Conservation (phyloP, 2,113 vertebrate species). For the Nibea albiflora region DNA sequence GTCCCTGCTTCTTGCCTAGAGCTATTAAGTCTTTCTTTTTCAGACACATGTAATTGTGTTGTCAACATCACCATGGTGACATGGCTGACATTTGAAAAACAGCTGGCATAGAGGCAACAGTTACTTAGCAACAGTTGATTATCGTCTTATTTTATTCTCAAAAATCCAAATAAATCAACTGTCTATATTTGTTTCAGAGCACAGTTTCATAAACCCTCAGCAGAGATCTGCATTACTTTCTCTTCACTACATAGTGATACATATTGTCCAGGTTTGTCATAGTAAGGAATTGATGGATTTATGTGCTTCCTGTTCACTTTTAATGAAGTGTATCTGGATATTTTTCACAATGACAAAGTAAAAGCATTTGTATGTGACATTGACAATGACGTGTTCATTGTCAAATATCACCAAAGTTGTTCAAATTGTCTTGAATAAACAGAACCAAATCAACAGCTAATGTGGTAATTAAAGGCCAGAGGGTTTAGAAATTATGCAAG, state of each 20-base stretch:
- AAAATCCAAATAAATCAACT: not conserved
- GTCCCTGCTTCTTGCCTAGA: not conserved
- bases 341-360: not conserved
- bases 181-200: slow-evolving; percentile 13
- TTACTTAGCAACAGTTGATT: slow-evolving; percentile 70
- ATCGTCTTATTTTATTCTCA: slow-evolving; percentile 18
- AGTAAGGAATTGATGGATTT: not conserved
- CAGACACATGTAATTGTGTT: slow-evolving; percentile 26
- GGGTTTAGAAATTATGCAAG: not conserved
- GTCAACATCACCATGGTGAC: slow-evolving; percentile 63
- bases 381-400: not conserved
- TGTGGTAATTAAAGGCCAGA: not conserved
- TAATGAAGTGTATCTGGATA: not conserved
- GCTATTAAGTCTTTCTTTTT: not conserved
- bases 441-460: not conserved
- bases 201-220: not conserved
- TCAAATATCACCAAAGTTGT: not conserved
- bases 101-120: slow-evolving; percentile 47
- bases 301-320: not conserved
- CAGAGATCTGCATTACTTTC: not conserved
- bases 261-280: not conserved
- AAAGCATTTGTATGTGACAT: not conserved
- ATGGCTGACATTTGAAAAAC: slow-evolving; percentile 55
- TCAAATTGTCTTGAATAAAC: not conserved
- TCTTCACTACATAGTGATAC: no score